Evolutionary conservation across 2,113 vertebrate species (phyloP).

Genomic region (Oxyura jamaicensis): DNA sequence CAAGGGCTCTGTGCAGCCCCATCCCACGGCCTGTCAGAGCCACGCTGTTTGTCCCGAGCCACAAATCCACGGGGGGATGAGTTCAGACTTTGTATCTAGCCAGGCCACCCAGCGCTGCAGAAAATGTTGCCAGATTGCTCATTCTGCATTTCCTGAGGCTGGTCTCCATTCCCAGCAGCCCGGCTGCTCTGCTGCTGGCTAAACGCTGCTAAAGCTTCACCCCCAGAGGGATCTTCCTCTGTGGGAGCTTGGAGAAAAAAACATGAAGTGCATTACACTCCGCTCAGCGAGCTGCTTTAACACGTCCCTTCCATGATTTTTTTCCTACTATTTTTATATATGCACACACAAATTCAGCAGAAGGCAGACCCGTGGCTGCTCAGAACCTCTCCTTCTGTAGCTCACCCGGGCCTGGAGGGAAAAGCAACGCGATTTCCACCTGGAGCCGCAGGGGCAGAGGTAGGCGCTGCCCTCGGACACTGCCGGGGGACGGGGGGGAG

Average conservation of each 20-base stretch:
- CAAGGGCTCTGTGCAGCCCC: not conserved
- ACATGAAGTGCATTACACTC: fast-evolving
- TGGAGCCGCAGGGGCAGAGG: fast-evolving
- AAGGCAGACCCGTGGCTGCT: not conserved
- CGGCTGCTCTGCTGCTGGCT: not conserved
- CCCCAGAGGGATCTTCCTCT: not conserved
- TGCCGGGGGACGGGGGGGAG: too few species aligned
- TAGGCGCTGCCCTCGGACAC: not conserved
- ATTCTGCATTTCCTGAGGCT: not conserved
- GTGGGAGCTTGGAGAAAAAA: not conserved
- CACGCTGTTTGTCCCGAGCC: not conserved
- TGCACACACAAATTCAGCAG: not conserved
- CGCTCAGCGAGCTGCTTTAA: not conserved
- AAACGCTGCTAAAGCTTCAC: not conserved
- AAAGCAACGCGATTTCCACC: not conserved
- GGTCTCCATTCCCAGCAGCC: not conserved
- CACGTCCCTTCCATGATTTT: not conserved
- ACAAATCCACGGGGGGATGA: fast-evolving
- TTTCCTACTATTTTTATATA: not conserved
- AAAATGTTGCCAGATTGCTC: not conserved
- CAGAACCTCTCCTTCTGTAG: not conserved
- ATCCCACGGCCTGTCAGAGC: not conserved
- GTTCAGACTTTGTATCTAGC: not conserved
- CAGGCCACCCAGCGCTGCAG: not conserved
- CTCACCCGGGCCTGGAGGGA: not conserved